phyloP scores from a whole-genome alignment of 2,113 vertebrate genomes.

The Colossoma macropomum region DNA sequence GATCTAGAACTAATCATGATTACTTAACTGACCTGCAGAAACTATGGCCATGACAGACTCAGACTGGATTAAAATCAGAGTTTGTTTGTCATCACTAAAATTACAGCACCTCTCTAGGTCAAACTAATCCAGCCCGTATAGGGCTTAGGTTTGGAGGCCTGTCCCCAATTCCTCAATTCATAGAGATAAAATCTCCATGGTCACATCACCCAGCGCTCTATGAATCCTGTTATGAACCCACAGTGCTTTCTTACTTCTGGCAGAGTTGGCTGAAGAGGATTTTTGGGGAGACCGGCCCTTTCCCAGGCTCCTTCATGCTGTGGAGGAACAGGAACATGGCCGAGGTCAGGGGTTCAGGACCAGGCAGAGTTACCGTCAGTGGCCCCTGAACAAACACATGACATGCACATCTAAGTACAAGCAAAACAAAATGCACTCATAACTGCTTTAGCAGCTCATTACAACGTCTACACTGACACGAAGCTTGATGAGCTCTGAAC shows the following conservation, averaged over 20 bases:
- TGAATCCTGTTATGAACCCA: neutral
- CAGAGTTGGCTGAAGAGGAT: constrained; percentile 96
- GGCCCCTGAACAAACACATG: constrained; percentile 76
- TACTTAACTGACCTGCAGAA: too few species aligned
- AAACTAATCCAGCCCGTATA: too few species aligned
- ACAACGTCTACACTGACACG: too few species aligned
- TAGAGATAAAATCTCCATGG: neutral
- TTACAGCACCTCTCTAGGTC: too few species aligned
- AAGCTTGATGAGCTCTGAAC: too few species aligned
- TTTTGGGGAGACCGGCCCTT: constrained; percentile 91
- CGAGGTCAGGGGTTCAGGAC: constrained; percentile 91
- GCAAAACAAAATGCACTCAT: neutral
- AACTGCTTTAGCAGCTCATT: too few species aligned
- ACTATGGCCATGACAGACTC: too few species aligned
- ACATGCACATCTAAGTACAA: neutral
- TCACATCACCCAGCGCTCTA: neutral
- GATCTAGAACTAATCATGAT: too few species aligned
- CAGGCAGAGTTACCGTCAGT: constrained; percentile 84
- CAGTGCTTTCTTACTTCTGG: constrained; percentile 85
- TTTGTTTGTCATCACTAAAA: too few species aligned
- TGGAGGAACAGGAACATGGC: constrained; percentile 96
- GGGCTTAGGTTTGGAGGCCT: neutral
- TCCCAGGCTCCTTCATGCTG: constrained; percentile 92
- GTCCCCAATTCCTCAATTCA: too few species aligned
- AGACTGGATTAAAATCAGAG: too few species aligned